Evolutionary conservation across 2,888 invertebrate genomes (phyloP), one percentile per base, ranked within the genome.

Genomic region (Cylloceria caligata): DNA sequence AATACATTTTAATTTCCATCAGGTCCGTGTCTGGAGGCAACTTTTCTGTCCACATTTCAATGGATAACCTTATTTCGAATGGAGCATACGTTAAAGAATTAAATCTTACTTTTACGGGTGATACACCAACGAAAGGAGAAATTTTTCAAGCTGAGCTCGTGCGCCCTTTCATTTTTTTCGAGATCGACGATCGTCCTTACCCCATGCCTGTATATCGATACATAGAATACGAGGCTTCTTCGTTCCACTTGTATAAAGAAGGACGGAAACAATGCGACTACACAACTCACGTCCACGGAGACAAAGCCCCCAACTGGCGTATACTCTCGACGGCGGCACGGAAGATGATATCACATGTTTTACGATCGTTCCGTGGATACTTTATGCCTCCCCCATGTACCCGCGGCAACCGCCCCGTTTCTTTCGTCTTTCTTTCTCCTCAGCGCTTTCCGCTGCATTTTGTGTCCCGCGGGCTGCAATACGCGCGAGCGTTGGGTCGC

Each of bases 261-360:
- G 85, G 76, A 75, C 85, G 86, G 86, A 89, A 89, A 90, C 90
- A 90, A 90, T 90, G 88, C 88, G 84, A 87, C 86, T 86, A 84
- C 82, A 85, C 81, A 80, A 83, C 87, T 88, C 88, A 88, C 87
- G 83, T 86, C 71, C 42, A 42, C 73, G 84, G 86, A 89, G 88
- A 88, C 89, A 89, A 89, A 90, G 89, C 86, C 87, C 86, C 85
- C 85, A 87, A 86, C 87, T 85, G 84, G 67, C 62, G 69, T 65
- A 65, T 81, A 60, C 60, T 75, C 49, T 45, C 71, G 69, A 87
- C 85, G 85, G 78, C 79, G 84, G 84, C 71, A 65, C 57, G 45
- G 87, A 90, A 90, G 90, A 90, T 90, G 90, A 90, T 90, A 90
- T 90, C 90, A 89, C 86, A 89, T 89, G 85, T 86, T 90, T 90